Base-by-base conservation (phyloP, 2,113 vertebrate species). In the Oryzias woworae region DNA sequence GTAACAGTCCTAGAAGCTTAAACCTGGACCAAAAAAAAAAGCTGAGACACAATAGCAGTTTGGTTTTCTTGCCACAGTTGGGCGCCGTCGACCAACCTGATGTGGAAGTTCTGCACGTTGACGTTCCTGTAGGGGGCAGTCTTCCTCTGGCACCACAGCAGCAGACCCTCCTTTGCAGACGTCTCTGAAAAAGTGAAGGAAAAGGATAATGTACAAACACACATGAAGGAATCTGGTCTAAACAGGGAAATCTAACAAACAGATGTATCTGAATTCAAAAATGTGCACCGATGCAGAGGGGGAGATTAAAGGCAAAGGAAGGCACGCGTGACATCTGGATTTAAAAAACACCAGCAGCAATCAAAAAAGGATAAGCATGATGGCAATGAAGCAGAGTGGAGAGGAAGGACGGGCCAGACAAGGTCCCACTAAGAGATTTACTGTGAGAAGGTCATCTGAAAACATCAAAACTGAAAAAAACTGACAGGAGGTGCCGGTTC, bases 41-140 rank as follows among this genome's bases (percentile, higher is more conserved):
- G 1, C 28, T 10, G 20, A 65, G 45, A 36, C 36, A 36, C 2
- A 43, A 15, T 0, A 63, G 78, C 58, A 69, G 58, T 70, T 73
- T 20, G 46, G 15, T 0, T 7, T 44, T 31, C 0, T 14, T 1
- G 65, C 71, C 84, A 80, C 71, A 16, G 66, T 22, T 26, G 1
- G 81, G 78, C 55, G 48, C 17, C 4, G 44, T 36, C 3, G 3
- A 59, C 81, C 71, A 74, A 96, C 95, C 95, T 97, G 90, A 96
- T 97, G 87, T 97, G 95, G 91, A 97, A 97, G 91, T 96, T 96
- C 84, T 97, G 95, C 82, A 97, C 95, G 0, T 96, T 96, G 73
- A 95, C 95, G 0, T 96, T 97, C 80, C 94, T 94, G 86, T 96
- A 96, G 4, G 95, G 95, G 8, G 95, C 95, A 1, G 95, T 96